Evolutionary conservation across 1,140 invertebrate genomes (phyloP), one percentile per base, ranked within the genome.

Genomic region (Aphidius gifuensis): DNA sequence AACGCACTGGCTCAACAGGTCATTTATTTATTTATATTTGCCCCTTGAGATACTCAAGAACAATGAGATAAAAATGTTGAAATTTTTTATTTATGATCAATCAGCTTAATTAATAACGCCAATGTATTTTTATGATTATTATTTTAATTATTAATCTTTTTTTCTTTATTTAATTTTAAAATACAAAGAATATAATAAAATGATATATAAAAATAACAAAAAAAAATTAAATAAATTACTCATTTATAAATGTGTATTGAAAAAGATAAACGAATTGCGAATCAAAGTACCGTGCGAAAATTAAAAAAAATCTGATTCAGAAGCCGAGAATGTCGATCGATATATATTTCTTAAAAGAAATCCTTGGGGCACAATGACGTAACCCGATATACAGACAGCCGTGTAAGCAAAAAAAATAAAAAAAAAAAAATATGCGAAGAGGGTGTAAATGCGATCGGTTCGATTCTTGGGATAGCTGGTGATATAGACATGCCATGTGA

Each of bases 21-120:
- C 38, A 32, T 45, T 21, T 64, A 45, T 59, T 55, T 44, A 40
- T 57, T 80, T 81, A 79, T 80, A 79, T 81, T 80, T 69, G 73
- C 74, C 78, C 77, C 77, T 59, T 56, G 76, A 72, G 23, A 32
- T 32, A 32, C 23, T 32, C 23, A 32, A 32, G 76, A 68, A 64
- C 66, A 60, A 32, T 59, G 55, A 55, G 58, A 61, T 50, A 49
- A 57, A 46, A 49, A 59, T 45, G 60, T 57, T 58, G 54, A 67
- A 66, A 68, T 60, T 68, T 74, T 75, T 74, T 75, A 79, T 78
- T 77, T 74, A 76, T 69, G 72, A 70, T 70, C 72, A 77, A 77
- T 79, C 75, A 74, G 64, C 71, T 74, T 81, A 81, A 81, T 81
- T 80, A 81, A 77, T 46, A 39, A 42, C 38, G 23, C 11, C 11